These are phyloP conservation scores for Ciconia boyciana DNA, from an alignment of 2,113 vertebrate species.

Conservation along the genomic window DNA sequence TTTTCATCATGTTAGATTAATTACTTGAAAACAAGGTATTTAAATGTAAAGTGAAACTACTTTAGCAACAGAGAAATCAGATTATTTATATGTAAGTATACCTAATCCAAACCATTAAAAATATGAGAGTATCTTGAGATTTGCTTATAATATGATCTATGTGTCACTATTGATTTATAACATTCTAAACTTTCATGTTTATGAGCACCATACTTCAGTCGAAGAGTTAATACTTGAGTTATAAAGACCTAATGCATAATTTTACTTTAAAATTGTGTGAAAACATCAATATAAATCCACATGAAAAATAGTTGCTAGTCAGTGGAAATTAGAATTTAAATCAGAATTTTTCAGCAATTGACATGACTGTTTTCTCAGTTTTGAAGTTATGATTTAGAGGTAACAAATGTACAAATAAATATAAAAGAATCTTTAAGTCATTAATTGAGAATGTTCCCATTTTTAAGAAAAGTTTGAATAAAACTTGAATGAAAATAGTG, in stretches of 20 bases:
- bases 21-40: neutral
- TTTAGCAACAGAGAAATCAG: neutral
- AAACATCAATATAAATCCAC: neutral
- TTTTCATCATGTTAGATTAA: neutral
- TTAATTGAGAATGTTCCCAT: neutral
- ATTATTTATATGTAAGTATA: neutral
- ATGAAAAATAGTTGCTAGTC: neutral
- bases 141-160: neutral
- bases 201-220: neutral
- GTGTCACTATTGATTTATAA: neutral
- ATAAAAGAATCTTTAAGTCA: neutral
- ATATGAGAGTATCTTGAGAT: neutral
- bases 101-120: neutral
- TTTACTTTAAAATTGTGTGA: neutral
- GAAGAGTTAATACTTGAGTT: neutral
- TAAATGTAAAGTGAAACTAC: neutral
- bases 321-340: neutral
- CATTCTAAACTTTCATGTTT: neutral
- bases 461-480: neutral
- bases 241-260: neutral
- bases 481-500: neutral
- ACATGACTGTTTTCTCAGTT: neutral
- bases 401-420: neutral
- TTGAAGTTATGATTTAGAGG: neutral
- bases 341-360: neutral